Conservation (phyloP, 1,140 invertebrate species). For the Brachionus sp. region DNA sequence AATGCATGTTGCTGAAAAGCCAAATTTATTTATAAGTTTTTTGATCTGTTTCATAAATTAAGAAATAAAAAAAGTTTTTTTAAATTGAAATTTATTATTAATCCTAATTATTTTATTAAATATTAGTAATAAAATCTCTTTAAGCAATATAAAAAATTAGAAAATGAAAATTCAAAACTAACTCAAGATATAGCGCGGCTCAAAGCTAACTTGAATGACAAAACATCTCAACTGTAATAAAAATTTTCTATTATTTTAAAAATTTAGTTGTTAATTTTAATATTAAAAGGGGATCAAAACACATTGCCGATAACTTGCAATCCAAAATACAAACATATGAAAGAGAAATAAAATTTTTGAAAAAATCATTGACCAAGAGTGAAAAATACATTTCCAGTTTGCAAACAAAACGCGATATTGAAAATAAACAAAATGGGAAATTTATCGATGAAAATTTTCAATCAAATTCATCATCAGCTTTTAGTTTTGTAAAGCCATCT, state of each 20-base stretch:
- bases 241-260: background rate
- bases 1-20: too few species aligned
- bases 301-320: conserved; percentile 48
- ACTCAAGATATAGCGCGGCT: background rate
- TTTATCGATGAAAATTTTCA: conserved; percentile 40
- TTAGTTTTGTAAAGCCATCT: background rate
- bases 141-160: conserved; percentile 18
- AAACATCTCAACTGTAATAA: conserved; percentile 25
- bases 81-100: too few species aligned
- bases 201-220: background rate
- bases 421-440: background rate
- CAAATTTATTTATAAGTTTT: too few species aligned
- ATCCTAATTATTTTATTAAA: background rate
- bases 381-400: conserved; percentile 56
- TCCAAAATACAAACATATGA: conserved; percentile 53
- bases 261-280: background rate
- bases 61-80: too few species aligned
- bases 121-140: background rate
- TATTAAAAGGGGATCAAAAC: background rate
- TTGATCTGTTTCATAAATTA: too few species aligned
- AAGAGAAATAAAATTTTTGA: conserved; percentile 53
- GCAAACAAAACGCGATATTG: conserved; percentile 49
- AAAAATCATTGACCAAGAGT: conserved; percentile 55
- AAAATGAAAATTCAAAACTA: conserved; percentile 33
- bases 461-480: conserved; percentile 40